Base-by-base conservation (phyloP, 2,888 invertebrate genomes). In the Lepidocyrtinus sp. region DNA sequence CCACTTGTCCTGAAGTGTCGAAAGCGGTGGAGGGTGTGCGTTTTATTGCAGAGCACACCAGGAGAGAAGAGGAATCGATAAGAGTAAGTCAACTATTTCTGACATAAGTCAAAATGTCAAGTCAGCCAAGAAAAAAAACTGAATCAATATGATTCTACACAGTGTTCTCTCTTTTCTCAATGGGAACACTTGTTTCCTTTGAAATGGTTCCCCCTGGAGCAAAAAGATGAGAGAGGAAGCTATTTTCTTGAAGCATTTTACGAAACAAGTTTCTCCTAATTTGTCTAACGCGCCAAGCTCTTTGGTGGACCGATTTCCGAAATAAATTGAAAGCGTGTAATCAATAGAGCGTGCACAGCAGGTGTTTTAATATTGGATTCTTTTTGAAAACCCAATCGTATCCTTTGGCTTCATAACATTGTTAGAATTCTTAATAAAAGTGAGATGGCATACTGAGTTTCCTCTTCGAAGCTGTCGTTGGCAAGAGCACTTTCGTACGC, bases 1-100 rank as follows among this genome's bases (percentile, higher is more conserved):
- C 95, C 89, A 93, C 93, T 89, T 96, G 96, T 89, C 96, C 96
- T 59, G 96, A 96, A 90, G 92, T 96, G 86, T 94, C 95, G 90
- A 96, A 96, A 89, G 96, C 96, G 87, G 96, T 96, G 89, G 96
- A 96, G 89, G 96, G 96, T 85, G 95, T 96, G 86, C 92, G 94
- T 88, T 96, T 95, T 89, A 96, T 96, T 88, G 96, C 96, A 68
- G 96, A 96, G 89, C 96, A 96, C 89, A 96, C 96, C 76, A 93
- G 95, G 88, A 93, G 95, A 88, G 96, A 96, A 89, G 96, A 96
- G 89, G 96, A 96, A 89, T 95, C 96, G 79, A 95, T 95, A 73
- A 92, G 95, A 91, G 96, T 96, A 89, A 90, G 91, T 89, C 22
- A 50, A 25, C 63, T 21, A 25, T 26, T 59, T 21, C 12, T 59